Evolutionary conservation across 2,797 vertebrate species (phyloP), one percentile per base, ranked within the genome.

Genomic region (Ibycter americanus): DNA sequence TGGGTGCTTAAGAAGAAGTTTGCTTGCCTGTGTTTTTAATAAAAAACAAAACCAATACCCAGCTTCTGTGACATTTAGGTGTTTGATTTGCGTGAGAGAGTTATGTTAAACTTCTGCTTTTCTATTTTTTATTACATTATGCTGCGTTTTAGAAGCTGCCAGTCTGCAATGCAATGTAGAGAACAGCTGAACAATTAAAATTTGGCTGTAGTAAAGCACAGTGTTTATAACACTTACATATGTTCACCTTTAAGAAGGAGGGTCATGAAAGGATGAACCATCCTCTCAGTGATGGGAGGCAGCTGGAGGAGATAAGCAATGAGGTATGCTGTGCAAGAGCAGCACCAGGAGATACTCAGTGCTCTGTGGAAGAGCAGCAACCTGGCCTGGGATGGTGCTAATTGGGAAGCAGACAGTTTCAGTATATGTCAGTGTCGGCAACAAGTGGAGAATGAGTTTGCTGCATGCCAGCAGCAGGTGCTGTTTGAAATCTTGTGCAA

Each of bases 311-410:
- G 40, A 54, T 91, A 36, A 73, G 59, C 38, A 47, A n/a, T 29
- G 44, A 47, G 47, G 4, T 66, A 8, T 67, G 26, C 32, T 93
- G 66, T 42, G 52, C 65, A 83, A 90, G 36, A 95, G 9, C 42
- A 95, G 65, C 72, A 90, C 29, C 38, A 86, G 46, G 74, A 95
- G 38, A 63, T 93, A 63, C 92, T 96, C 8, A 19, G n/a, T 70
- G 65, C 80, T 66, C 70, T 96, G 26, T 71, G 73, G 54, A 68
- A 73, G 27, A 52, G 36, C 32, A 88, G n/a, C 21, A 54, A 10
- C 17, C 13, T 79, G 51, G 36, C 17, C 18, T 25, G 42, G 11
- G 40, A 44, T 44, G 18, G 9, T 56, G 51, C 44, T 46, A 5
- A 21, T 58, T 52, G 18, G 32, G 89, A 90, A 70, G 46, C 65